Evolutionary conservation across 2,888 invertebrate species (phyloP), one percentile per base, ranked within the genome.

Genomic region (Falcaria lacertinaria): DNA sequence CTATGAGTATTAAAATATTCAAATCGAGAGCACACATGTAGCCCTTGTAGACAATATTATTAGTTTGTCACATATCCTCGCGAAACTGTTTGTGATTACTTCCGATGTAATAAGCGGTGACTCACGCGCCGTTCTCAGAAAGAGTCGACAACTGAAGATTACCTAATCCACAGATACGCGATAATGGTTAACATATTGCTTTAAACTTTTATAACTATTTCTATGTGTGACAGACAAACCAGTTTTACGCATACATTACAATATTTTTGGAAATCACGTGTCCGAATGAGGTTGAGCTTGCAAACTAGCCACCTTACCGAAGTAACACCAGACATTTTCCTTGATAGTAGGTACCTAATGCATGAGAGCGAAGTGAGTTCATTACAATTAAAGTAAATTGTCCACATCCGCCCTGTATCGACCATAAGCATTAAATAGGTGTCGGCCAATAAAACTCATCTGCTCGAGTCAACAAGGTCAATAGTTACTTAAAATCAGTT

Each of bases 301-400:
- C 13, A 36, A 19, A n/a, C n/a, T n/a, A n/a, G n/a, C n/a, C n/a
- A n/a, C n/a, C n/a, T n/a, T n/a, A n/a, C n/a, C n/a, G n/a, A n/a
- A n/a, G n/a, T n/a, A n/a, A n/a, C n/a, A n/a, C n/a, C n/a, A n/a
- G n/a, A n/a, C n/a, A n/a, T 48, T 45, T 52, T 57, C 53, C 53
- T 58, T 50, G 48, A 22, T 13, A 37, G 14, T 37, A 11, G 11
- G 6, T 33, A 56, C 51, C 50, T 45, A 57, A 52, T 48, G 55
- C 41, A 43, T 56, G 62, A 67, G 60, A 11, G 59, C 57, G 62
- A 67, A 66, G 60, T 38, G 60, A 70, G 71, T 69, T 65, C 60
- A 60, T 65, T 69, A 74, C 73, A 82, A 82, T 82, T 84, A 83
- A 76, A 74, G 67, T 77, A 78, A 87, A 88, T 87, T 87, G 84